A percentile compares a stretch with the other conserved stretches of the same genome.
phyloP scores from a whole-genome alignment of 2,113 vertebrate species.

The Myxocyprinus asiaticus region DNA sequence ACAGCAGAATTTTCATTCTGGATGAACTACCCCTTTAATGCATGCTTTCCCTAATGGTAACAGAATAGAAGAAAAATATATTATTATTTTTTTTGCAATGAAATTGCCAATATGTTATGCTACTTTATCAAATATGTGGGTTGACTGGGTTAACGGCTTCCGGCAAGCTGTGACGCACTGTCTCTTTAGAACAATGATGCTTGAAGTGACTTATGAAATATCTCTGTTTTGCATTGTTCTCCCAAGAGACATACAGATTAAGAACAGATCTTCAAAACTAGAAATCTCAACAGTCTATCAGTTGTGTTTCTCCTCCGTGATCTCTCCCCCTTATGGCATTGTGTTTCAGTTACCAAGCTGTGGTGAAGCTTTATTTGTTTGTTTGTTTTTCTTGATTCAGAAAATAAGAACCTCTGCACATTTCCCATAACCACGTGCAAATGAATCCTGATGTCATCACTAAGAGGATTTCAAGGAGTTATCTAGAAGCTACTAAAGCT shows the following conservation, averaged over 20 bases:
- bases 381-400: conserved; percentile 39
- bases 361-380: conserved; percentile 29
- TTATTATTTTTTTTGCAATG: neutral
- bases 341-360: conserved; percentile 18
- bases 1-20: too few species aligned
- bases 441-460: conserved; percentile 20
- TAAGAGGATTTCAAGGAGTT: conserved; percentile 46
- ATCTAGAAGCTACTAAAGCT: conserved; percentile 43
- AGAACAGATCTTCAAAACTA: conserved; percentile 20
- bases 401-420: conserved; percentile 39
- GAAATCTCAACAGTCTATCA: conserved; percentile 43
- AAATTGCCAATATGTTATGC: conserved; percentile 26
- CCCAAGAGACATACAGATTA: conserved; percentile 29
- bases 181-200: conserved; percentile 41
- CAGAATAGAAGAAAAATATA: too few species aligned
- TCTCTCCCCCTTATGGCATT: conserved; percentile 42
- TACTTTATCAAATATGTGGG: conserved; percentile 11
- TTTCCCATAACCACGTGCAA: conserved; percentile 44
- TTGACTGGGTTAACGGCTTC: conserved; percentile 40
- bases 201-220: conserved; percentile 41
- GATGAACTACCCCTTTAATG: too few species aligned
- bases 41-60: too few species aligned
- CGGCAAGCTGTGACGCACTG: conserved; percentile 47
- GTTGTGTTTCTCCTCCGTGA: conserved; percentile 34
- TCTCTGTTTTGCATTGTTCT: conserved; percentile 48